Conservation (phyloP, 2,797 vertebrate species). For the Danio jaintianensis region DNA sequence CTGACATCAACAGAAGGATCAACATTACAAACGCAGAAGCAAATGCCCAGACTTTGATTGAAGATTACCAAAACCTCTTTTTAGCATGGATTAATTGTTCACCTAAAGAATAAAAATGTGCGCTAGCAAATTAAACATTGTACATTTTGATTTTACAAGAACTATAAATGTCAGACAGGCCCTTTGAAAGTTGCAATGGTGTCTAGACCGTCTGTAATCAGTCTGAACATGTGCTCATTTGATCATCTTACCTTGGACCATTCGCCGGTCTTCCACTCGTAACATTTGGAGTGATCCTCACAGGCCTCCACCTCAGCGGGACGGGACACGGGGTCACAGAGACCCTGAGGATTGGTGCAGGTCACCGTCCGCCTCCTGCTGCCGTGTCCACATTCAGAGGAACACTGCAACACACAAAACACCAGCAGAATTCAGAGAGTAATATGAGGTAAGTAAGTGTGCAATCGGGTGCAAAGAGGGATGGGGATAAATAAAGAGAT, state of each 20-base stretch:
- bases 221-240: neutral
- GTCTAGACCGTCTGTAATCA: too few species aligned
- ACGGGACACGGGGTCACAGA: conserved; percentile 85
- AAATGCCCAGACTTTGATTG: too few species aligned
- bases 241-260: conserved; percentile 89
- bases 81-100: too few species aligned
- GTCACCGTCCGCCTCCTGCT: conserved; percentile 84
- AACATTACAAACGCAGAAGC: too few species aligned
- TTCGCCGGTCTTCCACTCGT: conserved; percentile 95
- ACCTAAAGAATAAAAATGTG: too few species aligned
- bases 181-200: too few species aligned
- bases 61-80: too few species aligned
- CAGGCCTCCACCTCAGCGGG: conserved; percentile 86
- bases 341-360: conserved; percentile 89
- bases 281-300: conserved; percentile 90
- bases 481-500: conserved; percentile 21
- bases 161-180: too few species aligned
- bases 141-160: too few species aligned
- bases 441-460: neutral
- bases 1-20: too few species aligned
- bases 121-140: too few species aligned
- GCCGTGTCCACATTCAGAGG: conserved; percentile 87
- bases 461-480: neutral
- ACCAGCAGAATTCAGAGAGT: neutral
- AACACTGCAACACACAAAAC: conserved; percentile 81